Conservation (phyloP, 2,113 vertebrate species). For the Apistogramma diplotaenia region DNA sequence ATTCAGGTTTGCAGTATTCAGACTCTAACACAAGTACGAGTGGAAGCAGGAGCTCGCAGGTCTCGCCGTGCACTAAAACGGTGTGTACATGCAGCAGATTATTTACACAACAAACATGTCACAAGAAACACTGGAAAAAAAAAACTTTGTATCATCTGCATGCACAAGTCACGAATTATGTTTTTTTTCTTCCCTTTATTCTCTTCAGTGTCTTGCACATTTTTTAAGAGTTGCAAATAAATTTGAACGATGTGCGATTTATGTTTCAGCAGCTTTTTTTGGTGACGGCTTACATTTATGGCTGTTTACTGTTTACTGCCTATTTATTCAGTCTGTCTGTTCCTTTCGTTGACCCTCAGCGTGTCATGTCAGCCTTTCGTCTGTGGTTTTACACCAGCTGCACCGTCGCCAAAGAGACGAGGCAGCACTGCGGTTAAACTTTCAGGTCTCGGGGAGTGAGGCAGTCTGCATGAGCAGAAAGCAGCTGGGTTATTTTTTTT, state of each 20-base stretch:
- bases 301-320: no score
- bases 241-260: neutral
- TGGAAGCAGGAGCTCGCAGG: neutral
- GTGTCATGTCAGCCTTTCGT: neutral
- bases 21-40: neutral
- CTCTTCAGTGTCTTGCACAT: neutral
- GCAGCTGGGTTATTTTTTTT: neutral
- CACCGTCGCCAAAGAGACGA: neutral
- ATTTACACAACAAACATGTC: neutral
- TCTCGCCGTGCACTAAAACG: neutral
- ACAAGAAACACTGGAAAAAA: neutral
- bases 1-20: neutral
- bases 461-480: neutral
- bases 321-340: neutral
- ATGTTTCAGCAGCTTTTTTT: neutral
- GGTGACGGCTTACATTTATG: no score
- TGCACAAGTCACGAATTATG: neutral
- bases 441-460: neutral
- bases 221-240: slow-evolving; percentile 19
- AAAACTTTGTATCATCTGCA: neutral
- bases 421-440: neutral
- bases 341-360: neutral
- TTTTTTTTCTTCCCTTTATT: neutral
- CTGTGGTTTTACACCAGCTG: neutral
- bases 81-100: neutral